Base-by-base conservation (phyloP, 2,113 vertebrate genomes). In the Synodontis membranacea region DNA sequence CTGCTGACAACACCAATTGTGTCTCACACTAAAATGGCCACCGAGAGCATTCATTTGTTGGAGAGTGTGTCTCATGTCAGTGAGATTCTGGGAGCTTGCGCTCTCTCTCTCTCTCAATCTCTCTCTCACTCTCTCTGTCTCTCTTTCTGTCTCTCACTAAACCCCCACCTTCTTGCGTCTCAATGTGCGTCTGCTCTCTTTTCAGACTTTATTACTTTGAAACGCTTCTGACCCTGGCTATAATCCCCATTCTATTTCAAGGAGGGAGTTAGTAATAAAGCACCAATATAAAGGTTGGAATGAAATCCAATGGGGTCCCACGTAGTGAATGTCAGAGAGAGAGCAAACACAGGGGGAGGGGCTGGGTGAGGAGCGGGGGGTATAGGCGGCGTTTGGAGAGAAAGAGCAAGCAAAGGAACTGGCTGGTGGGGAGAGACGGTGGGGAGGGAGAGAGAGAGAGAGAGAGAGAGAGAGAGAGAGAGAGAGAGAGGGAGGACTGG, bases 291-390 rank as follows among this genome's bases (percentile, higher is more conserved):
- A 84, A 94, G 95, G 93, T 92, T 93, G 95, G 95, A 95, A 95
- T 92, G 92, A 95, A 94, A 94, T 96, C 94, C 91, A 91, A 95
- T 95, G 92, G 93, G 90, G 89, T 93, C 94, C 90, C 86, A 75
- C 86, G 87, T 90, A 94, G 93, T 94, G 95, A 96, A 96, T 96
- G 95, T 94, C 93, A 95, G 92, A 81, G 90, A 82, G 90, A 62
- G 86, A 93, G 92, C 90, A 86, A 2, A 52, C 15, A 21, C 88
- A 82, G 88, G 60, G 85, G 48, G 79, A 70, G 83, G 70, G 21
- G 76, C 42, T 88, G 84, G 72, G 62, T 84, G 44, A 28, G 15
- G 7, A 21, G 75, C 0, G 19, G 39, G 23, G n/a, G n/a, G n/a
- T n/a, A n/a, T n/a, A n/a, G n/a, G n/a, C n/a, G n/a, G n/a, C 12